Evolutionary conservation across 1,140 invertebrate species (phyloP), one percentile per base, ranked within the genome.

Genomic region (Lepidostoma basale): DNA sequence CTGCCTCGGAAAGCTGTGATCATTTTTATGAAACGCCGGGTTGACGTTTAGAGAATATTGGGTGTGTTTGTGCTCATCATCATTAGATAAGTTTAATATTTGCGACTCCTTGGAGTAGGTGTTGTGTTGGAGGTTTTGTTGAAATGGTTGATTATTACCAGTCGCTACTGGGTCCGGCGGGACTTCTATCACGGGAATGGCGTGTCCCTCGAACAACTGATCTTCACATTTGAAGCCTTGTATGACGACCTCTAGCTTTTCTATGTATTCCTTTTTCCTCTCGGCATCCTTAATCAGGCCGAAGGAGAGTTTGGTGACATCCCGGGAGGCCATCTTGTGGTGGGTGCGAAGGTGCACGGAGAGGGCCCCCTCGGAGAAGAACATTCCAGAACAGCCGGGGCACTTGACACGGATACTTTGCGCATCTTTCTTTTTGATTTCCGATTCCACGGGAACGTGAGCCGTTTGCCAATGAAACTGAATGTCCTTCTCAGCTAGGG

Each of bases 301-400:
- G 72, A 77, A 79, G 2, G 82, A 74, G 76, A 83, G 79, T 77
- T 82, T 83, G 62, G 77, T 78, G 10, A 82, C 75, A 67, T 83
- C 80, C 76, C 80, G 81, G 10, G 81, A 76, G 6, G 77, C 79
- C 82, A 83, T 83, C 77, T 82, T 82, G 63, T 83, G 82, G 70
- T 83, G 82, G 36, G 77, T 79, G 3, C 79, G 77, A 10, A 83
- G 65, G 66, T 83, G 82, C 3, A 71, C 79, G 67, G 79, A 75
- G 2, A 83, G 60, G 1, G 78, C 79, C 62, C 79, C 78, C 67
- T 81, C 80, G 2, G 78, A 75, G 52, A 79, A 77, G 47, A 83
- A 83, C 1, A 78, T 65, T 47, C 77, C 79, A 0, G 75, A 71
- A 60, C 82, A 83, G 0, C 81, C 82, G 12, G 82, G 82, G 54